Evolutionary conservation across 2,888 invertebrate species (phyloP), one percentile per base, ranked within the genome.

Genomic region (Physocephala rufipes): DNA sequence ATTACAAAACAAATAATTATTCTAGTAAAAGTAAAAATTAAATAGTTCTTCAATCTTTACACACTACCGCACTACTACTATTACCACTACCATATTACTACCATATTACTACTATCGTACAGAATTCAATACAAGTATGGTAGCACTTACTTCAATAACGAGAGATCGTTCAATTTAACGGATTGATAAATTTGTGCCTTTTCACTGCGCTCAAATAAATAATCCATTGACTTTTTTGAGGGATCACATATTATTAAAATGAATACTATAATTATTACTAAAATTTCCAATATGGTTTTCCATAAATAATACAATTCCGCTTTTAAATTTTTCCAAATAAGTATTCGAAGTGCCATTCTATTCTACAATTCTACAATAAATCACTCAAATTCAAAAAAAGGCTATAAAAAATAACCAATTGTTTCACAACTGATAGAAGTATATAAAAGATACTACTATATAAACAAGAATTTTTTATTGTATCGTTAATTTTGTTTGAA

Each of bases 111-210:
- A n/a, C n/a, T n/a, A n/a, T n/a, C n/a, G n/a, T n/a, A n/a, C n/a
- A n/a, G n/a, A n/a, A n/a, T n/a, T n/a, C n/a, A n/a, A n/a, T n/a
- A n/a, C n/a, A n/a, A n/a, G n/a, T n/a, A n/a, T n/a, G n/a, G n/a
- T n/a, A n/a, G 12, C 12, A 68, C 80, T 76, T 77, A 81, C 81
- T 74, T 78, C 26, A 81, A 71, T 62, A 77, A 75, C 26, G 71
- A 64, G 0, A 81, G 65, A 66, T 79, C 71, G 9, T 75, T 73
- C 62, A 73, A 5, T 58, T 66, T 36, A 75, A 47, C 24, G 26
- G 70, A 7, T 45, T 47, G 24, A 55, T 66, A 30, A 51, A 69
- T 58, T 51, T 55, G 36, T 24, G 55, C 1, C 21, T 59, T 66
- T 24, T 43, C 19, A n/a, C 13, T n/a, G 15, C 21, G 28, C 5